These are phyloP conservation scores for Fulica atra DNA, from an alignment of 2,113 vertebrate genomes.

Conservation along the genomic window DNA sequence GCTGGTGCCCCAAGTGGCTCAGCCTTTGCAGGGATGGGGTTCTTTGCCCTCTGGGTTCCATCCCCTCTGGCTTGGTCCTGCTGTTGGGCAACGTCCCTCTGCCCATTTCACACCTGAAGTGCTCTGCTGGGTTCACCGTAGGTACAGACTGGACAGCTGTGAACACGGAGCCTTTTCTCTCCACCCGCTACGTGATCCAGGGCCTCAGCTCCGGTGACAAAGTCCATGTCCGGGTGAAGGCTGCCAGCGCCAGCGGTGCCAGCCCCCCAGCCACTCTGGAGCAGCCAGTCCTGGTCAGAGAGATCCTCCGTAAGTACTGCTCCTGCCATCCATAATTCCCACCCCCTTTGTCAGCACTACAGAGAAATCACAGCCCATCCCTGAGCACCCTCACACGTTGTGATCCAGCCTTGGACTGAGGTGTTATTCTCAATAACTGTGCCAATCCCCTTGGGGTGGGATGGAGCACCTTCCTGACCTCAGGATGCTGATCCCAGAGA, in stretches of 20 bases:
- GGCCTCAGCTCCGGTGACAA: constrained; percentile 80
- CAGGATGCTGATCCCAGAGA: neutral
- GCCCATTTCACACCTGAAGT: fast-evolving
- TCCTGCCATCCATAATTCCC: neutral
- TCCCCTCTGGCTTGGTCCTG: neutral
- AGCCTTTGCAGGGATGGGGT: neutral
- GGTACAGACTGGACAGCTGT: constrained; percentile 84
- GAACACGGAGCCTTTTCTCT: constrained; percentile 77
- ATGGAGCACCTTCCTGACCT: neutral
- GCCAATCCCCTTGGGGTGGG: neutral
- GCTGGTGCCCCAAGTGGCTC: neutral
- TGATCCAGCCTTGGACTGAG: neutral
- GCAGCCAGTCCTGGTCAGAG: constrained; percentile 79
- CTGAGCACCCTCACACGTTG: fast-evolving
- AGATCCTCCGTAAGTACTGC: constrained; percentile 77
- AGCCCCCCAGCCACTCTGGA: constrained; percentile 76
- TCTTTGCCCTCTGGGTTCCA: neutral
- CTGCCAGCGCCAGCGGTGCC: constrained; percentile 75
- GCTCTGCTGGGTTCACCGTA: constrained; percentile 37
- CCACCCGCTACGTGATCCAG: constrained; percentile 78
- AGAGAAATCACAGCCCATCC: neutral
- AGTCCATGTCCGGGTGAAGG: constrained; percentile 80
- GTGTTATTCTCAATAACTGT: neutral
- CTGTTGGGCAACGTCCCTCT: neutral
- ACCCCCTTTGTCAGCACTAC: fast-evolving